Base-by-base conservation (phyloP, 2,113 vertebrate species). In the Nyctibius bracteatus region DNA sequence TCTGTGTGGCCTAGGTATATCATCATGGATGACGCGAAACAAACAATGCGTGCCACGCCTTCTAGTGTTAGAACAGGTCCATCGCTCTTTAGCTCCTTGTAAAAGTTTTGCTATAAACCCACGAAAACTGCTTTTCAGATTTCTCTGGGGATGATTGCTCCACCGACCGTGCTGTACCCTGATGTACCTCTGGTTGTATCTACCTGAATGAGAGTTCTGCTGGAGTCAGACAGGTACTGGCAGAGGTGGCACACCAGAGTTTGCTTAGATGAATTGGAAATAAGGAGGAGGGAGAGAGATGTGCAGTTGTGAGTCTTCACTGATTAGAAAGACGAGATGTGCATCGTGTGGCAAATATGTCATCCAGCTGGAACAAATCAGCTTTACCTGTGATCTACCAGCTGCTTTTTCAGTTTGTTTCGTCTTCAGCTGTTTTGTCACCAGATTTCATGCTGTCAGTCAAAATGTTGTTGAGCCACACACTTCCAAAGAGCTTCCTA, bases 21-120 rank as follows among this genome's bases (percentile, higher is more conserved):
- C 4, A 5, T 7, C 18, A 10, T 3, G 14, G 57, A 28, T 0
- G 0, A 18, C 20, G 14, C 14, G 30, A 67, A n/a, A 68, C 4
- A 5, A 43, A 13, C 58, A 27, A 8, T 4, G 5, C 6, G 1
- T 18, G 28, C 14, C 33, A 1, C 24, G 8, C 2, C 8, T 81
- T 13, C n/a, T n/a, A 3, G 21, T 14, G 8, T 79, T 77, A 49
- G 47, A 39, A 52, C 25, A 21, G 2, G 4, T 47, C 35, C 23
- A 11, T 61, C 0, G 0, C 37, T 78, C 30, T 61, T 61, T 49
- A 62, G 25, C 33, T 72, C 12, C 62, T 85, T 54, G 33, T 28
- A 61, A 21, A 75, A 77, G 2, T 11, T 22, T 28, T 54, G 8
- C 47, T 75, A 22, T 41, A 47, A 79, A 35, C 24, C 7, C 22